A percentile compares a stretch with the other conserved stretches of the same genome.
phyloP scores from a whole-genome alignment of 2,888 invertebrate genomes.

The Drosophila anomalata region DNA sequence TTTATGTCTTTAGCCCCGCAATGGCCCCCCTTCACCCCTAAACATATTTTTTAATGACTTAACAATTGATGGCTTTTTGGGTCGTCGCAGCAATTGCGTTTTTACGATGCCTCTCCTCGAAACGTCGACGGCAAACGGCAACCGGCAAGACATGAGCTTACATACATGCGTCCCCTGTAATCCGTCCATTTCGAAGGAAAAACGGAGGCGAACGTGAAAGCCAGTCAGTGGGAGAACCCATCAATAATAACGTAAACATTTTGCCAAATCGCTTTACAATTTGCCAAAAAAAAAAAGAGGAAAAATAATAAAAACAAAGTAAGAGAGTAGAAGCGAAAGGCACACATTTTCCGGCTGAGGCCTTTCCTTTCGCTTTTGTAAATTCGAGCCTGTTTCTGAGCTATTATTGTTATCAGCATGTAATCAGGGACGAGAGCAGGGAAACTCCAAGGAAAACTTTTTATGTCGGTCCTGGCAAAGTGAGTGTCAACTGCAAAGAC shows the following conservation, averaged over 20 bases:
- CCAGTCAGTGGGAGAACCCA: slow-evolving; percentile 28
- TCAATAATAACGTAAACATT: slow-evolving; percentile 74
- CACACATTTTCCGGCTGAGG: slow-evolving; percentile 30
- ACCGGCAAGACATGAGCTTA: slow-evolving; percentile 49
- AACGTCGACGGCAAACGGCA: slow-evolving; percentile 30
- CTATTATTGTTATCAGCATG: slow-evolving; percentile 50
- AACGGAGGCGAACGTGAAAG: background rate
- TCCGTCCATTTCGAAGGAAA: slow-evolving; percentile 2
- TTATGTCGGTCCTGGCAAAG: slow-evolving; percentile 23
- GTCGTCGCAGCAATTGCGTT: slow-evolving; percentile 65
- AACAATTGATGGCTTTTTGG: slow-evolving; percentile 68
- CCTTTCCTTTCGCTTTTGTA: slow-evolving; percentile 10
- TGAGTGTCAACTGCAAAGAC: slow-evolving; percentile 35
- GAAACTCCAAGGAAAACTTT: slow-evolving; percentile 35
- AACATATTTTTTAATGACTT: slow-evolving; percentile 57
- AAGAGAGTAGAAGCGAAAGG: slow-evolving; percentile 7
- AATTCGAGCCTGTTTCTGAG: slow-evolving; percentile 24
- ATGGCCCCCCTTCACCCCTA: background rate
- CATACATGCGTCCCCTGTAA: slow-evolving; percentile 14
- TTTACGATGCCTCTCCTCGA: slow-evolving; percentile 53
- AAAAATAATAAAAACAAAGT: background rate
- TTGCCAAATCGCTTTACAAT: slow-evolving; percentile 69
- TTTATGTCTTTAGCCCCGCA: slow-evolving; percentile 3
- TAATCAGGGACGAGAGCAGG: slow-evolving; percentile 36
- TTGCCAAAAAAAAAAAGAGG: slow-evolving; percentile 25